Conservation (phyloP, 2,888 invertebrate species). For the Dryadula phaetusa region DNA sequence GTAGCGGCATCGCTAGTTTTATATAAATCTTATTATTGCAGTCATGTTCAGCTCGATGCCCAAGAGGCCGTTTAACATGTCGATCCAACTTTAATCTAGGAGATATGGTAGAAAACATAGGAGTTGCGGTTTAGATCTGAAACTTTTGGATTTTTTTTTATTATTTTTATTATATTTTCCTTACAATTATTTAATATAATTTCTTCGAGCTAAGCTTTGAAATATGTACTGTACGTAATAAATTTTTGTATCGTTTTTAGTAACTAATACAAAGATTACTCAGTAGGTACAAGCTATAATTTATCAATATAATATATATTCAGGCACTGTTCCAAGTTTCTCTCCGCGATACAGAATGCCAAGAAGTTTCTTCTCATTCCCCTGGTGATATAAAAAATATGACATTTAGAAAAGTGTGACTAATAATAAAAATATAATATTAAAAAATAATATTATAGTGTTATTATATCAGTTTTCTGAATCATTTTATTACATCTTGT, state of each 20-base stretch:
- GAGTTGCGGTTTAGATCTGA: background rate
- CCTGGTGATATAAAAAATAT: too few species aligned
- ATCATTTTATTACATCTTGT: slow-evolving; percentile 45
- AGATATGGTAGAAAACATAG: background rate
- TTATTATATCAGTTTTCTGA: background rate
- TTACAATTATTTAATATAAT: background rate
- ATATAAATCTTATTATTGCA: slow-evolving; percentile 33
- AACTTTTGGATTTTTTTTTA: background rate
- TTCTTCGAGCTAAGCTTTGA: too few species aligned
- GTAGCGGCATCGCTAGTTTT: background rate
- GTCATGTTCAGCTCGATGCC: slow-evolving; percentile 29
- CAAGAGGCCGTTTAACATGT: slow-evolving; percentile 31
- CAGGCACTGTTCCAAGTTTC: too few species aligned
- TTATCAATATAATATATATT: too few species aligned
- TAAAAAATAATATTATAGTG: background rate
- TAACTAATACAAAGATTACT: too few species aligned
- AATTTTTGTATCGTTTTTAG: too few species aligned
- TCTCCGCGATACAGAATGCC: too few species aligned
- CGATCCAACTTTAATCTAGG: slow-evolving; percentile 5
- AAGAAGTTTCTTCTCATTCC: too few species aligned
- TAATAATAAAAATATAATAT: background rate
- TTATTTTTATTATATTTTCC: background rate
- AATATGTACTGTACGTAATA: too few species aligned
- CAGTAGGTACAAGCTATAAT: too few species aligned
- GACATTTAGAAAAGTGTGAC: background rate